phyloP scores from a whole-genome alignment of 2,888 invertebrate species.

The Lithodes maja region DNA sequence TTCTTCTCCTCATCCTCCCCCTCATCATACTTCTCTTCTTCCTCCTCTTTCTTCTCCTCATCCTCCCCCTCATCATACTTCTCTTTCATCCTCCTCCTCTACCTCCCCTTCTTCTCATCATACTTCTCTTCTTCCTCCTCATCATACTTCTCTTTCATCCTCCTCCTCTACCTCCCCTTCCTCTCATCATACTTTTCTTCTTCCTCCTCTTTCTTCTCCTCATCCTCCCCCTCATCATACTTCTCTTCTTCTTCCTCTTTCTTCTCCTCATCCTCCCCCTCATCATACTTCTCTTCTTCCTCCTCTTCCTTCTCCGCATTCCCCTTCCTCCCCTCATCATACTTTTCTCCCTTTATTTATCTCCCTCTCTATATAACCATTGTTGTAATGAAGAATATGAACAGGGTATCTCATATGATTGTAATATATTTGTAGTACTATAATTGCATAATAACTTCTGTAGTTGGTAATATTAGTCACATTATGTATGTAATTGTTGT shows the following conservation, averaged over 20 bases:
- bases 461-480: too few species aligned
- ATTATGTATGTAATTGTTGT: too few species aligned
- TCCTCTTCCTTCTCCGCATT: neutral
- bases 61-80: neutral
- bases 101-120: neutral
- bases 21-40: neutral
- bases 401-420: too few species aligned
- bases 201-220: neutral
- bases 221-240: slow-evolving; percentile 10
- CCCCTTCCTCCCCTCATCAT: neutral
- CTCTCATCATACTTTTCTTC: neutral
- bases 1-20: neutral
- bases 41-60: neutral
- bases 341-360: neutral
- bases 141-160: neutral
- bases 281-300: neutral
- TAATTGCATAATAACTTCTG: too few species aligned
- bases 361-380: slow-evolving; percentile 4
- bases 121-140: slow-evolving; percentile 9
- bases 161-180: too few species aligned
- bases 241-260: slow-evolving; percentile 1
- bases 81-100: neutral
- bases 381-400: too few species aligned
- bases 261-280: neutral
- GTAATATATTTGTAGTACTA: too few species aligned